Percentiles rank a stretch among this genome's conserved stretches.
Evolutionary conservation across 2,113 vertebrate genomes (phyloP).

Genomic region (Hemichromis elongatus): DNA sequence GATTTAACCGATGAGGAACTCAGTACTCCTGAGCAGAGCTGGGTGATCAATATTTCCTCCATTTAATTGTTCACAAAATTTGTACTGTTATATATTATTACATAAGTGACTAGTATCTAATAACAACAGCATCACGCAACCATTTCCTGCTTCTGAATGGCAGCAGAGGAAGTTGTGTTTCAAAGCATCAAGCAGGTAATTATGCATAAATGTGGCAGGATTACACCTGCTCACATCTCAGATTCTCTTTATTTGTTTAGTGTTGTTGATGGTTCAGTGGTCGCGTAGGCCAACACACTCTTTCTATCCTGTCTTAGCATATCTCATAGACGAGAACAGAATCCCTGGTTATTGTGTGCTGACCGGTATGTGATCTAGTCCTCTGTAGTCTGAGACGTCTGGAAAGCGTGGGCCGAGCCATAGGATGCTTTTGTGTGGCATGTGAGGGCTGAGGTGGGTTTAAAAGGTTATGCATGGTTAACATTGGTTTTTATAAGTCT

Average conservation of each 20-base stretch:
- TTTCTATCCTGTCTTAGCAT: background rate
- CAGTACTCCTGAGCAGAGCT: background rate
- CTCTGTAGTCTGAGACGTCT: background rate
- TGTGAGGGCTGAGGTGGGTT: conserved; percentile 11
- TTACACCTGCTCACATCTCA: background rate
- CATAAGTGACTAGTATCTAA: background rate
- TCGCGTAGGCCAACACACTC: too few species aligned
- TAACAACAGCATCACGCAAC: background rate
- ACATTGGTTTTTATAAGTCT: conserved; percentile 23
- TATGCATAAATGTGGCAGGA: background rate
- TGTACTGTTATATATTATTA: background rate
- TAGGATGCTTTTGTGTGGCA: conserved; percentile 6
- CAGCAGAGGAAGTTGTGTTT: background rate
- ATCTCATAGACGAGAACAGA: background rate
- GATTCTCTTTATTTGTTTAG: background rate
- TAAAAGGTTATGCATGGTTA: conserved; percentile 31
- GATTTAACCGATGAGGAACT: background rate
- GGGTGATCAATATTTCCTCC: background rate
- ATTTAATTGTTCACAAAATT: background rate
- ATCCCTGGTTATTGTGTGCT: background rate
- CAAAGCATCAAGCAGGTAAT: background rate
- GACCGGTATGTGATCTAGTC: background rate
- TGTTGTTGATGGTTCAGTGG: background rate
- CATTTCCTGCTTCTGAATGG: background rate
- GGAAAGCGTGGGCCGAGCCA: background rate